Conservation (phyloP, 2,797 vertebrate genomes). For the Chaunax sp. region DNA sequence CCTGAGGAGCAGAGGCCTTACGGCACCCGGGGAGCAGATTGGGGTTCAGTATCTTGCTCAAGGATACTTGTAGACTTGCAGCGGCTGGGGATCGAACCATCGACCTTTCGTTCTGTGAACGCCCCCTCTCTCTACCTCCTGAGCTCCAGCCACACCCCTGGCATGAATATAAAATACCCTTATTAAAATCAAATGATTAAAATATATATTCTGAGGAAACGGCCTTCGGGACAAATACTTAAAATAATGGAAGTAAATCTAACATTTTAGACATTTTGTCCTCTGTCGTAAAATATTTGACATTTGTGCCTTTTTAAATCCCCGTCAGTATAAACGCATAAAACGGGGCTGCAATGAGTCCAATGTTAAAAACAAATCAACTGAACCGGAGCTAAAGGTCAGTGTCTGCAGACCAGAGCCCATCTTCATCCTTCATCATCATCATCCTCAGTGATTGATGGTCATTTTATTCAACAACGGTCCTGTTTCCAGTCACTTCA, state of each 20-base stretch:
- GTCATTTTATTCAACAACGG: slow-evolving; percentile 29
- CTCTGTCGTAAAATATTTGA: background rate
- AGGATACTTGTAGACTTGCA: no score
- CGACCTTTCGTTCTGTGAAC: no score
- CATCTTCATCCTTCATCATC: background rate
- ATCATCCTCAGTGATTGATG: slow-evolving; percentile 37
- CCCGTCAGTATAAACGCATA: no score
- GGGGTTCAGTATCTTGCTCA: no score
- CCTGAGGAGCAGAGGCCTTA: no score
- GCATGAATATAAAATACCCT: no score
- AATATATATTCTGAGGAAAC: no score
- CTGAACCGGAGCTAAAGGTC: slow-evolving; percentile 25
- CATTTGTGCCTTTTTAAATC: slow-evolving; percentile 11
- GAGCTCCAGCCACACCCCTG: no score
- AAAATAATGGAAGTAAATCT: background rate
- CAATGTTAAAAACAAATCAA: slow-evolving; percentile 10
- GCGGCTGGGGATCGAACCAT: no score
- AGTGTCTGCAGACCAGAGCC: slow-evolving; percentile 12
- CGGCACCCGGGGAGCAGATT: no score
- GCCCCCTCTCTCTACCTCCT: no score
- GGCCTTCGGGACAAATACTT: slow-evolving; percentile 1
- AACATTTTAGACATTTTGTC: background rate
- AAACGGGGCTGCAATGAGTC: slow-evolving; percentile 23
- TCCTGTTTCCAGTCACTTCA: slow-evolving; percentile 23
- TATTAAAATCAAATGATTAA: no score